Evolutionary conservation across 2,888 invertebrate species (phyloP).

Genomic region (Drosophila anomalata): DNA sequence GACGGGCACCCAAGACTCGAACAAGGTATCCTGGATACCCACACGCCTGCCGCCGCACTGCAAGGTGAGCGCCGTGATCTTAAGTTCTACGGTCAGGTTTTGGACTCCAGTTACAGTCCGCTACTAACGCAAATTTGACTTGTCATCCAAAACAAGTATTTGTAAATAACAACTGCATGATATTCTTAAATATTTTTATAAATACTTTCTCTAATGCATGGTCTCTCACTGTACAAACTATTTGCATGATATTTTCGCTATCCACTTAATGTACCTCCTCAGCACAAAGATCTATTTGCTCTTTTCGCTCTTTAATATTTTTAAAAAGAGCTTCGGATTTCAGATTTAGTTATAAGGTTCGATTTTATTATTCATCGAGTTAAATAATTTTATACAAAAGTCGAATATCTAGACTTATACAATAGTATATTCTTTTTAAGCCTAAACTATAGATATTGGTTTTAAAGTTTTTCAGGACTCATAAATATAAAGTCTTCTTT

Average conservation of each 20-base stretch:
- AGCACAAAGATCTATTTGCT: constrained; percentile 25
- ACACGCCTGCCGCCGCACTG: constrained; percentile 94
- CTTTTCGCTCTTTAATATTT: background rate
- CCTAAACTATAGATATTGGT: no score
- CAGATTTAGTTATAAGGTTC: no score
- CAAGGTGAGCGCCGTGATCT: constrained; percentile 86
- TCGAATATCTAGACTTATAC: no score
- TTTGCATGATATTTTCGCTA: constrained; percentile 43
- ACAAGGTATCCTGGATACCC: constrained; percentile 98
- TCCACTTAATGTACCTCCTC: background rate
- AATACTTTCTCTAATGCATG: background rate
- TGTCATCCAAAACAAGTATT: background rate
- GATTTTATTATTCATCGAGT: no score
- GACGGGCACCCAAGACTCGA: constrained; percentile 96
- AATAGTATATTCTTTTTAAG: no score
- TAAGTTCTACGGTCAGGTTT: constrained; percentile 2
- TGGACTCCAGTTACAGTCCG: constrained; percentile 9
- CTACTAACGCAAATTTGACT: constrained; percentile 14
- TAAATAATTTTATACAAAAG: no score
- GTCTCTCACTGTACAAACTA: constrained; percentile 28
- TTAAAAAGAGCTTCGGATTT: background rate
- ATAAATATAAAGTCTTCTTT: no score
- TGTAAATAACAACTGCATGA: constrained; percentile 13
- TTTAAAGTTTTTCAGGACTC: no score
- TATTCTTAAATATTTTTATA: background rate